phyloP scores from a whole-genome alignment of 2,888 invertebrate species.

The Apodemia duryi region DNA sequence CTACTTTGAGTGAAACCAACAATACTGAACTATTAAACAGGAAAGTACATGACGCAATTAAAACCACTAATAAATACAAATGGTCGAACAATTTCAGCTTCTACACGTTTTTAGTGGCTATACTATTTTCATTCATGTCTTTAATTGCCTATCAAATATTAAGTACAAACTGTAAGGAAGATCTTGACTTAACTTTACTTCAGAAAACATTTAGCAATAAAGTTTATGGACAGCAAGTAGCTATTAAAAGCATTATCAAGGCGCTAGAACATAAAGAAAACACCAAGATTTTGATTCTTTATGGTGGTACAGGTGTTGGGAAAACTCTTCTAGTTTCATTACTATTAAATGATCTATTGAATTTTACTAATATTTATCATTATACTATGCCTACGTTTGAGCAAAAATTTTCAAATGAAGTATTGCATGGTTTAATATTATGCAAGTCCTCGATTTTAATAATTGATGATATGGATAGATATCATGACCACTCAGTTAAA shows the following conservation, averaged over 20 bases:
- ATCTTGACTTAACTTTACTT: slow-evolving; percentile 40
- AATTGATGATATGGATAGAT: slow-evolving; percentile 54
- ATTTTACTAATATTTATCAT: slow-evolving; percentile 60
- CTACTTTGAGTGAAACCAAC: background rate
- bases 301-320: slow-evolving; percentile 70
- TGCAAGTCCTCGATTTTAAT: slow-evolving; percentile 55
- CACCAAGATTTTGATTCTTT: slow-evolving; percentile 56
- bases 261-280: slow-evolving; percentile 41
- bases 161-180: slow-evolving; percentile 45
- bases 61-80: background rate
- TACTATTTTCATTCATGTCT: slow-evolving; percentile 40
- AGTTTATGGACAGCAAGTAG: slow-evolving; percentile 56
- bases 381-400: slow-evolving; percentile 62
- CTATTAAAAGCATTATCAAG: slow-evolving; percentile 43
- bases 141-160: slow-evolving; percentile 39
- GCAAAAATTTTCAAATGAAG: slow-evolving; percentile 48
- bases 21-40: background rate
- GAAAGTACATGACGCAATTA: background rate
- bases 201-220: slow-evolving; percentile 40
- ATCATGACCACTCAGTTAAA: slow-evolving; percentile 41
- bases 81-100: background rate
- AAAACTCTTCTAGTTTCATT: slow-evolving; percentile 60
- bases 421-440: slow-evolving; percentile 53
- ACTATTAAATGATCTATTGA: slow-evolving; percentile 46
- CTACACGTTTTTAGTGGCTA: background rate